Conservation (phyloP, 1,140 invertebrate genomes). For the Portunus trituberculatus region DNA sequence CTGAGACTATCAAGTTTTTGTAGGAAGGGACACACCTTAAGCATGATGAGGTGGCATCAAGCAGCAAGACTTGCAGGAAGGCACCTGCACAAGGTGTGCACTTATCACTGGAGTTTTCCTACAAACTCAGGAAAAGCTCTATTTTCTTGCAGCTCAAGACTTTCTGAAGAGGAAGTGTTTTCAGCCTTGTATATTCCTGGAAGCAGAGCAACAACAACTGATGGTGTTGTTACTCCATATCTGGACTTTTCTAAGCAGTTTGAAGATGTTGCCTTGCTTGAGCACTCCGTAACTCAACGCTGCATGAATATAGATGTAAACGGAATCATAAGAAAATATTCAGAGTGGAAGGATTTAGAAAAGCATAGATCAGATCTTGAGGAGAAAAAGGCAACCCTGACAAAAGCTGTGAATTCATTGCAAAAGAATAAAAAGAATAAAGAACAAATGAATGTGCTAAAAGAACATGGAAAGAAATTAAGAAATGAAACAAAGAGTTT, state of each 20-base stretch:
- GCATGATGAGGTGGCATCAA: not conserved
- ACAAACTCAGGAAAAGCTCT: not conserved
- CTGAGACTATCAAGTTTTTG: not conserved
- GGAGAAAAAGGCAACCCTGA: slow-evolving; percentile 30
- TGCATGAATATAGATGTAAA: slow-evolving; percentile 40
- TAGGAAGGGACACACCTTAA: not conserved
- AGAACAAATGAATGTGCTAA: slow-evolving; percentile 41
- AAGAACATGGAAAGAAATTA: slow-evolving; percentile 55
- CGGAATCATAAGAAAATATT: slow-evolving; percentile 33
- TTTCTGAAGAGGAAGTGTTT: not conserved
- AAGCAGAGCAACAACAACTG: slow-evolving; percentile 40
- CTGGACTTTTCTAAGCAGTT: slow-evolving; percentile 58
- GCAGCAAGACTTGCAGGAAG: not conserved
- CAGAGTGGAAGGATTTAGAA: slow-evolving; percentile 39
- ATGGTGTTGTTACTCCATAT: slow-evolving; percentile 53
- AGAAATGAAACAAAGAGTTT: slow-evolving; percentile 44
- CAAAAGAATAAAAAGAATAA: slow-evolving; percentile 5
- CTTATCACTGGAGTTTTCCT: no score
- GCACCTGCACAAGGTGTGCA: not conserved
- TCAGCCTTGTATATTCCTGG: slow-evolving; percentile 65
- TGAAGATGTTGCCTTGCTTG: slow-evolving; percentile 28
- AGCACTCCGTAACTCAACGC: slow-evolving; percentile 36
- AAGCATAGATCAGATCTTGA: slow-evolving; percentile 9
- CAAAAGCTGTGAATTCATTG: slow-evolving; percentile 28
- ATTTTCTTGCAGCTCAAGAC: not conserved